Base-by-base conservation (phyloP, 2,888 invertebrate genomes). In the Caenorhabditis angaria region DNA sequence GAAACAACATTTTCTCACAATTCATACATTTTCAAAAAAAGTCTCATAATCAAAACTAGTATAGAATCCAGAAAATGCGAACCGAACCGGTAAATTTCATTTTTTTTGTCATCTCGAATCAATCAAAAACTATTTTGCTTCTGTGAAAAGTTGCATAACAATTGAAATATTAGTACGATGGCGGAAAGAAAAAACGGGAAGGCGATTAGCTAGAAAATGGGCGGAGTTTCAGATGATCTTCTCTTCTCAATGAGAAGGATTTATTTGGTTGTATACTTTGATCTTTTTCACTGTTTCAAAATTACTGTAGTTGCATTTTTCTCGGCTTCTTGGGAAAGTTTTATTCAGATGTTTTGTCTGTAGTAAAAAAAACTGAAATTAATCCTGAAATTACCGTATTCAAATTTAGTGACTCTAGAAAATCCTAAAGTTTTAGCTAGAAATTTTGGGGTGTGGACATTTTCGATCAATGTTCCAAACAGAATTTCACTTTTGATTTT, bases 81-180 rank as follows among this genome's bases (percentile, higher is more conserved):
- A n/a, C n/a, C n/a, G 41, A 41, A 41, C 41, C 41, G 41, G 41
- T 41, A 41, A 41, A 41, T 41, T 6, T 18, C 41, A 6, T 41
- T 41, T 41, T 41, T 41, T 41, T 12, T 41, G 41, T 41, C 41
- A 41, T 41, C 41, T 41, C 18, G 41, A 41, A 41, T 41, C 41
- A 41, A 41, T 41, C 41, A 41, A 41, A 32, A 10, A 3, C 18
- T 41, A 18, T 14, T 41, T 41, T 41, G 10, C 18, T 18, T 32
- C 32, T 12, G 32, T 3, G 18, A 41, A 41, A 41, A 41, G 41
- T 41, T 41, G 41, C 41, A 41, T 41, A 41, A 41, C 18, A 41
- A 14, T 12, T 18, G 18, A 41, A 6, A 41, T 6, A 41, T 18
- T 14, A 41, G 18, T 41, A 41, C 3, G 10, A n/a, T n/a, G n/a